phyloP scores from a whole-genome alignment of 92 coral and sea anemone species.

The Porites rus region DNA sequence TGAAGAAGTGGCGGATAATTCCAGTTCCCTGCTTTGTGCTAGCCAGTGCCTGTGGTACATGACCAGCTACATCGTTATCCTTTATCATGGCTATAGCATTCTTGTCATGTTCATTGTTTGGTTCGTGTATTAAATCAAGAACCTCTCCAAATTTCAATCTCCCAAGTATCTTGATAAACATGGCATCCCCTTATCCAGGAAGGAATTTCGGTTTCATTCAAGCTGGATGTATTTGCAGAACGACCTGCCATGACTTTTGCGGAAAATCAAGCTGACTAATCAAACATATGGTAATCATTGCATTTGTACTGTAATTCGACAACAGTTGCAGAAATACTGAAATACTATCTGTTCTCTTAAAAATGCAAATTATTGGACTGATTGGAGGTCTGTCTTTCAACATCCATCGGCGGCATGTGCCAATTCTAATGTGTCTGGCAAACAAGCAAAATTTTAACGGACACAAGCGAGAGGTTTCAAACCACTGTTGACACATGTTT shows the following conservation, averaged over 20 bases:
- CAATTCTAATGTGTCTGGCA: constrained; percentile 4
- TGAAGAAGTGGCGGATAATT: constrained; percentile 34
- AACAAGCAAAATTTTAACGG: background rate
- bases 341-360: background rate
- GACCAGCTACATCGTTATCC: constrained; percentile 45
- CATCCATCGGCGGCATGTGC: background rate
- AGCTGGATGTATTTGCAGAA: constrained; percentile 12
- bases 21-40: constrained; percentile 43
- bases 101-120: constrained; percentile 55
- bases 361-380: background rate
- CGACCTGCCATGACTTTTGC: constrained; percentile 6
- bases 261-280: background rate
- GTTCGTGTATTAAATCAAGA: constrained; percentile 47
- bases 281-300: too few relatives aligned
- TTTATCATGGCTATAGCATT: constrained; percentile 53
- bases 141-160: constrained; percentile 48
- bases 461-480: background rate
- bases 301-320: too few relatives aligned
- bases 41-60: constrained; percentile 55
- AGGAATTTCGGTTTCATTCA: constrained; percentile 11
- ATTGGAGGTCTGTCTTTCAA: background rate
- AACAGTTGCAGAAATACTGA: too few relatives aligned
- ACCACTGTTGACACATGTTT: background rate
- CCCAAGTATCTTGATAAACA: constrained; percentile 60
- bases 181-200: constrained; percentile 62